These are phyloP conservation scores for Tetragnatha versicolor DNA, from an alignment of 1,140 invertebrate genomes.

Conservation along the genomic window DNA sequence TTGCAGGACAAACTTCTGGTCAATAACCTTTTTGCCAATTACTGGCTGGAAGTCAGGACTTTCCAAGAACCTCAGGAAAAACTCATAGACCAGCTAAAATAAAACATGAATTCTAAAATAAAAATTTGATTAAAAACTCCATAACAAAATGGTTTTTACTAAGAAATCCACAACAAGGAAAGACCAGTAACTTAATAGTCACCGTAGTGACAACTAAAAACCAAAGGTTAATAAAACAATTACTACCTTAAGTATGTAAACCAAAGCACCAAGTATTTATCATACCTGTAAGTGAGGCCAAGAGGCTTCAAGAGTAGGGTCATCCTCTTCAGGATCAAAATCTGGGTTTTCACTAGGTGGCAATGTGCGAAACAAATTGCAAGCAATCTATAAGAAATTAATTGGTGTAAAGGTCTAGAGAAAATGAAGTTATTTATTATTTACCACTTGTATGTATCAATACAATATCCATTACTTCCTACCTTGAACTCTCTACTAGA, in stretches of 20 bases:
- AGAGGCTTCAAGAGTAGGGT: conserved; percentile 96
- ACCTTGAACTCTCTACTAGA: no score
- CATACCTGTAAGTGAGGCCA: conserved; percentile 93
- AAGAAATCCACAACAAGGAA: no score
- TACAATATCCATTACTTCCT: no score
- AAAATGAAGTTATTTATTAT: no score
- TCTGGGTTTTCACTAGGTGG: conserved; percentile 97
- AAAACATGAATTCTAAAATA: background rate
- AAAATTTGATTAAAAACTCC: background rate
- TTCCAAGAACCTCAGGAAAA: conserved; percentile 59
- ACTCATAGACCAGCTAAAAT: conserved; percentile 69
- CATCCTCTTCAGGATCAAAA: conserved; percentile 99
- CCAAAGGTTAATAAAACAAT: no score
- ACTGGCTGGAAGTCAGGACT: conserved; percentile 94
- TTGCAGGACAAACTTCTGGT: conserved; percentile 96
- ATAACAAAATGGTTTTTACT: no score
- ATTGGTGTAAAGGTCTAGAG: no score
- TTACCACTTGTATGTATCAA: no score
- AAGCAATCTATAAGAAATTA: conserved; percentile 62
- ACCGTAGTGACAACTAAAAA: no score
- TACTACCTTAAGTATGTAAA: no score
- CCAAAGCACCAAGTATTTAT: no score
- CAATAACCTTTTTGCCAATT: conserved; percentile 97
- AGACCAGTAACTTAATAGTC: no score
- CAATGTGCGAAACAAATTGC: conserved; percentile 91